Conservation (phyloP, 2,113 vertebrate genomes). For the Psittacula cyanocephala region DNA sequence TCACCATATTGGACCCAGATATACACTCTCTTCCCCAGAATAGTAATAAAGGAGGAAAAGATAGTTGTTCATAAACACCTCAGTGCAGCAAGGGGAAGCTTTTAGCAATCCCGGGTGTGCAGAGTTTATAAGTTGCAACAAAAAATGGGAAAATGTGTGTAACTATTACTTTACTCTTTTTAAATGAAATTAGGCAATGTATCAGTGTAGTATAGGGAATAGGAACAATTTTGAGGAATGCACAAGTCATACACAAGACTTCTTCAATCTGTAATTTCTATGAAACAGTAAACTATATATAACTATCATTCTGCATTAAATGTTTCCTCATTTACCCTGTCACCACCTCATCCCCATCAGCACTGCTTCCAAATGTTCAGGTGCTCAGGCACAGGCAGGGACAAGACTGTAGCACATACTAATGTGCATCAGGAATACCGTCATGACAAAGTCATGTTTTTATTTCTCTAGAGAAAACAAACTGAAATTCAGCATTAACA, state of each 20-base stretch:
- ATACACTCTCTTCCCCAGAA: conserved; percentile 39
- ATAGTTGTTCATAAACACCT: conserved; percentile 23
- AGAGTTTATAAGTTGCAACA: conserved; percentile 9
- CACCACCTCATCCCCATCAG: not conserved
- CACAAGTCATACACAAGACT: not conserved
- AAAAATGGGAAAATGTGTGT: not conserved
- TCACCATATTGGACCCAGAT: conserved; percentile 19
- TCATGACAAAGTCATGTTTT: conserved; percentile 4
- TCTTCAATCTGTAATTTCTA: not conserved
- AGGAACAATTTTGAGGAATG: not conserved
- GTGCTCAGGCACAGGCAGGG: not conserved
- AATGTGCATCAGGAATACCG: not conserved
- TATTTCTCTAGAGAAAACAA: conserved; percentile 33
- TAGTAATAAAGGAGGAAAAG: conserved; percentile 37
- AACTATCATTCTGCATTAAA: not conserved
- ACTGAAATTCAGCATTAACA: not conserved
- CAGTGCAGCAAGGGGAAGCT: conserved; percentile 16
- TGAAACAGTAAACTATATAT: not conserved
- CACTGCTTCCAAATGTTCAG: not conserved
- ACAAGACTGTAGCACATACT: not conserved
- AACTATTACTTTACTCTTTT: conserved; percentile 36
- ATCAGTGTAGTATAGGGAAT: conserved; percentile 13
- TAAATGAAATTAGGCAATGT: not conserved
- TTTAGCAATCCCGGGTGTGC: conserved; percentile 19
- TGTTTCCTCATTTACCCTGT: conserved; percentile 39